Evolutionary conservation across 2,113 vertebrate species (phyloP).

Genomic region (Meriones unguiculatus): DNA sequence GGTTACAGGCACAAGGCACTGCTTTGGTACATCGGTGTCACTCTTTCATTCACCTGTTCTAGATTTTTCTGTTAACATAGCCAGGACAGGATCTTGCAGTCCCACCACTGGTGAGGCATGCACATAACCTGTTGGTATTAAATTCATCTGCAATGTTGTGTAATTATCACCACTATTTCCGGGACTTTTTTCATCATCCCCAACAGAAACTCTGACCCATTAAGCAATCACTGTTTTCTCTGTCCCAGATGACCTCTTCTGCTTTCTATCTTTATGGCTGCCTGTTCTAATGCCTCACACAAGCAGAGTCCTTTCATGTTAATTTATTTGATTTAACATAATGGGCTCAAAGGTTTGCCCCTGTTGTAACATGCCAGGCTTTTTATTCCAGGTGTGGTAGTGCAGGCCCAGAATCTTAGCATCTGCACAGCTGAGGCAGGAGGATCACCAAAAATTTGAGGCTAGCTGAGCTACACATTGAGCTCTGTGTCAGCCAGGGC

Average conservation of each 20-base stretch:
- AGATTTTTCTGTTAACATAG: not conserved
- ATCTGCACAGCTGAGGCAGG: not conserved
- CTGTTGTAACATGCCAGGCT: not conserved
- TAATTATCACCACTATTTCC: not conserved
- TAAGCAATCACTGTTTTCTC: not conserved
- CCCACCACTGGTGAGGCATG: not conserved
- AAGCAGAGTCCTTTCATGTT: not conserved
- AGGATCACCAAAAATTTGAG: not conserved
- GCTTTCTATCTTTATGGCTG: not conserved
- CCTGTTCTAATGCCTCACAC: not conserved
- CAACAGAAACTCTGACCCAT: conserved; percentile 20
- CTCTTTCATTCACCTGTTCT: not conserved
- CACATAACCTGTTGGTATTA: not conserved
- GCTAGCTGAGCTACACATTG: not conserved
- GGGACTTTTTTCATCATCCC: not conserved
- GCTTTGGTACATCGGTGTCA: not conserved
- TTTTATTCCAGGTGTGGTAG: not conserved
- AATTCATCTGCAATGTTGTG: not conserved
- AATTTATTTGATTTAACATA: not conserved
- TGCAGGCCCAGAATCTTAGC: not conserved
- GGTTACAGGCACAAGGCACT: too few relatives aligned
- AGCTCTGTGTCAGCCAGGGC: not conserved
- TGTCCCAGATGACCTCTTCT: not conserved
- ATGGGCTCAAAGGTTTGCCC: not conserved
- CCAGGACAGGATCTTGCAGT: not conserved